Evolutionary conservation across 2,888 invertebrate species (phyloP).

Genomic region (Drosophila cognata): DNA sequence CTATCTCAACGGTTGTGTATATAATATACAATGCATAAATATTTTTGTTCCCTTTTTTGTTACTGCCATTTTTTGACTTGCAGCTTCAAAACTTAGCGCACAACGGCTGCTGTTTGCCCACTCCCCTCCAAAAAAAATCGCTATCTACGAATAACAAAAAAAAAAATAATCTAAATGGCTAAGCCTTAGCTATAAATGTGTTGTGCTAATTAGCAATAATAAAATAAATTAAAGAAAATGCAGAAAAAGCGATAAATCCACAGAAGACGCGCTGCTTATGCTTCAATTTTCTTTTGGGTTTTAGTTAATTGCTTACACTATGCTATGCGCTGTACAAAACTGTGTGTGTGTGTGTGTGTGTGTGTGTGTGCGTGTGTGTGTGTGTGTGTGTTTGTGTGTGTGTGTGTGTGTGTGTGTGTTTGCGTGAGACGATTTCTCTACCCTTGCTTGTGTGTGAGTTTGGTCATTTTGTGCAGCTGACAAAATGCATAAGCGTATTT

Average conservation of each 20-base stretch:
- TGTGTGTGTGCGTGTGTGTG: conserved; percentile 12
- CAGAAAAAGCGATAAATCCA: conserved; percentile 41
- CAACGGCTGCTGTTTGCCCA: conserved; percentile 68
- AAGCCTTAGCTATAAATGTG: conserved; percentile 64
- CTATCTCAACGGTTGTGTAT: conserved; percentile 47
- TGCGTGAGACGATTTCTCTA: conserved; percentile 28
- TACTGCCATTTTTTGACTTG: conserved; percentile 66
- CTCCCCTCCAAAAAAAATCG: conserved; percentile 24
- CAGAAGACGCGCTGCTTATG: conserved; percentile 66
- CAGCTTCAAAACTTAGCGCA: conserved; percentile 69
- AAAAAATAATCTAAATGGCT: conserved; percentile 40
- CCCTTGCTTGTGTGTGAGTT: conserved; percentile 13
- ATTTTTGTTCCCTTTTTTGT: conserved; percentile 42
- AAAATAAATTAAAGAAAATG: conserved; percentile 32
- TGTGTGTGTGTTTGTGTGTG: neutral
- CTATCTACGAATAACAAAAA: conserved; percentile 26
- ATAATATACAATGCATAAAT: conserved; percentile 40
- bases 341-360: neutral
- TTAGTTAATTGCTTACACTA: conserved; percentile 55
- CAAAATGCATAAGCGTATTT: conserved; percentile 46
- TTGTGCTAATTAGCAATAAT: conserved; percentile 69
- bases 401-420: neutral
- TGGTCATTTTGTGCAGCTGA: conserved; percentile 45
- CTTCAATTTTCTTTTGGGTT: conserved; percentile 71
- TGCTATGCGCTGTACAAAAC: conserved; percentile 20